Base-by-base conservation (phyloP, 1,140 invertebrate species). In the Eumaeus atala region DNA sequence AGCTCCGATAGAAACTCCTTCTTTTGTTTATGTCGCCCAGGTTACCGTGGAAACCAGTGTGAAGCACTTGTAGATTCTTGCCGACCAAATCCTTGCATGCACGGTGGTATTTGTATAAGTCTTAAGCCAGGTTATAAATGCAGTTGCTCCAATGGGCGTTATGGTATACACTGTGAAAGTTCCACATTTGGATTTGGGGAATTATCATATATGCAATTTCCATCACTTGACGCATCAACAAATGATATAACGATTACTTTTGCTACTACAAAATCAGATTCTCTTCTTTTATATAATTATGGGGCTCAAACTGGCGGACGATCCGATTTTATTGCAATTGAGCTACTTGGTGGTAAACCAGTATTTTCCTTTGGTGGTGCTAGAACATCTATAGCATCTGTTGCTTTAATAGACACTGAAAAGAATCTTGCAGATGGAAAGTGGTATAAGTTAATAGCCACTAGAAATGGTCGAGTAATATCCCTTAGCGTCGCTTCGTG, bases 171-270 rank as follows among this genome's bases (percentile, higher is more conserved):
- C 70, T 98, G 97, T 82, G 95, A 98, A 78, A 93, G 93, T 59
- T 93, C 95, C 0, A 96, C 95, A 8, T 96, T 92, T 75, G 96
- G 96, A 12, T 98, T 98, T 76, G 90, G 92, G 51, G 94, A 95
- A 66, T 87, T 96, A 0, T 98, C 96, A 0, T 98, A 92, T 76
- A 96, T 97, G 93, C 90, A 92, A 10, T 98, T 97, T 79, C 92
- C 93, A 3, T 87, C 95, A 0, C 71, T 98, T 40, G 94, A 97
- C 70, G 91, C 94, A 0, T 94, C 92, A 48, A 96, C 94, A 1
- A 97, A 97, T 75, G 95, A 97, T 65, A 96, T 97, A 50, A 94
- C 95, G 0, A 92, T 98, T 21, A 92, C 95, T 16, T 97, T 98
- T 80, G 94, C 96, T 9, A 98, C 96, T 0, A 95, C 93, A 0